phyloP scores from a whole-genome alignment of 2,113 vertebrate species.

The Aegotheles bennettii region DNA sequence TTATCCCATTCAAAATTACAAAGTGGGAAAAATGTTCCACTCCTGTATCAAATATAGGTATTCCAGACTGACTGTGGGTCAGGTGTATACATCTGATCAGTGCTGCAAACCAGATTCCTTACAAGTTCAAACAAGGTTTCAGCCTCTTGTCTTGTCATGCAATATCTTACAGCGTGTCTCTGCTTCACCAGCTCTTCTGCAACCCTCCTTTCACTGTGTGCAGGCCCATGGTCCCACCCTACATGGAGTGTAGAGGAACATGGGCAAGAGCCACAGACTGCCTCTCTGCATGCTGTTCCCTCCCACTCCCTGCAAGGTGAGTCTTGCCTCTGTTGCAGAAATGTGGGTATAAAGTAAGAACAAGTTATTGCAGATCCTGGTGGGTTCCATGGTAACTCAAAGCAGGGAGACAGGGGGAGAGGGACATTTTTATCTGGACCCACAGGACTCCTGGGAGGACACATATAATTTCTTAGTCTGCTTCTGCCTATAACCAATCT shows the following conservation, averaged over 20 bases:
- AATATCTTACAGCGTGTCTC: not conserved
- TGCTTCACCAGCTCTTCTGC: not conserved
- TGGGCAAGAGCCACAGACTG: not conserved
- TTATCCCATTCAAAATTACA: not conserved
- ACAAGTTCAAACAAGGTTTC: not conserved
- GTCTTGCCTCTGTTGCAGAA: not conserved
- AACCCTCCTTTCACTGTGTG: not conserved
- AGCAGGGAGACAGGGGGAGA: not conserved
- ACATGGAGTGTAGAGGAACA: not conserved
- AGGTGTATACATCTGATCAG: not conserved
- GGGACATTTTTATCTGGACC: not conserved
- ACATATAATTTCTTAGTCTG: not conserved
- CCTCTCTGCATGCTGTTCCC: not conserved
- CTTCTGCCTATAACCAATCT: not conserved
- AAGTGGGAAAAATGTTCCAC: not conserved
- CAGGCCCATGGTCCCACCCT: rapidly evolving
- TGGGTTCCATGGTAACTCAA: rapidly evolving
- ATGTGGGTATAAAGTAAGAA: not conserved
- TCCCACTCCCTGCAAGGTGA: not conserved
- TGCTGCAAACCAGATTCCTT: not conserved
- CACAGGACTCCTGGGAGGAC: not conserved
- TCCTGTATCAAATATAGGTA: not conserved
- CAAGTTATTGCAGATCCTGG: not conserved
- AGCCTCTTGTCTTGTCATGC: not conserved
- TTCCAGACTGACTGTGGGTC: not conserved